Percentiles rank a stretch among this genome's conserved stretches.
Evolutionary conservation across 2,797 vertebrate genomes (phyloP).

Genomic region (Benthosema pterotum): DNA sequence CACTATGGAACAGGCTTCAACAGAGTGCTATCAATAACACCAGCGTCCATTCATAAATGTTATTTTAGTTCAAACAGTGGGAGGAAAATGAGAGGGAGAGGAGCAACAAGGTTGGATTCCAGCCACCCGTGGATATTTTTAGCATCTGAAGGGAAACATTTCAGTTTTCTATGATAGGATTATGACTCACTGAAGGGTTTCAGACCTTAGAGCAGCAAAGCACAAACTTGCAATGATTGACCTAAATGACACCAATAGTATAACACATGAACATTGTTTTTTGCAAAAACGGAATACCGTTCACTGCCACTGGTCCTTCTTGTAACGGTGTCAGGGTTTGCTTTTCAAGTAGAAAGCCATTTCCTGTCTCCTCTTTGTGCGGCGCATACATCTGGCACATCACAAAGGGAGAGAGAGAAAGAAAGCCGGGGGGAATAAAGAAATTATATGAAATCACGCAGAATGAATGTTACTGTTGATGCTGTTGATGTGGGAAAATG

Average conservation of each 20-base stretch:
- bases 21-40: constrained; percentile 61
- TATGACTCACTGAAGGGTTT: constrained; percentile 29
- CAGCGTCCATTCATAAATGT: constrained; percentile 55
- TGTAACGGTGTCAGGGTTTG: constrained; percentile 72
- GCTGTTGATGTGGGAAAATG: constrained; percentile 71
- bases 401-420: constrained; percentile 61
- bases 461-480: constrained; percentile 72
- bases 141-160: constrained; percentile 44
- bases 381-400: constrained; percentile 70
- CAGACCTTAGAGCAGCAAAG: constrained; percentile 43
- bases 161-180: constrained; percentile 33
- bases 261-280: constrained; percentile 39
- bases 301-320: constrained; percentile 65
- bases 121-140: constrained; percentile 64
- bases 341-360: constrained; percentile 70
- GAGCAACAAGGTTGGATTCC: constrained; percentile 57
- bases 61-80: constrained; percentile 68
- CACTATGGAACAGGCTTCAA: constrained; percentile 58
- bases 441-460: constrained; percentile 76
- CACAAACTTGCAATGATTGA: constrained; percentile 40
- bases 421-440: constrained; percentile 67
- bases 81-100: constrained; percentile 49
- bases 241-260: constrained; percentile 51
- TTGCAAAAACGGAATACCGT: constrained; percentile 30
- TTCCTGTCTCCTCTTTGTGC: constrained; percentile 72